These are phyloP conservation scores for Tachuris rubrigastra DNA, from an alignment of 2,113 vertebrate species.

Conservation along the genomic window DNA sequence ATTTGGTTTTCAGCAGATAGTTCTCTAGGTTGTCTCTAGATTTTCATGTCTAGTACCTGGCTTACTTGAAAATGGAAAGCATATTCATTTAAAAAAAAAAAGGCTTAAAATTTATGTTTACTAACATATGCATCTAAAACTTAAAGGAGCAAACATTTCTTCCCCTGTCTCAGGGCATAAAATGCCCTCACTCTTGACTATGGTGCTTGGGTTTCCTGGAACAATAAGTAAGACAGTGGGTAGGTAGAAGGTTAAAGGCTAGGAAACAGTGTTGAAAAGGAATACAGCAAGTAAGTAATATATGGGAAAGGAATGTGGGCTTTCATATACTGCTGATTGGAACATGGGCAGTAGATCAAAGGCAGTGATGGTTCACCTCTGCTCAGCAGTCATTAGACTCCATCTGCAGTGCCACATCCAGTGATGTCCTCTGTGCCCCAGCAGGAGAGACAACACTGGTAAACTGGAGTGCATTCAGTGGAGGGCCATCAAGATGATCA, in stretches of 20 bases:
- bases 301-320: background rate
- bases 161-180: background rate
- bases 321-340: background rate
- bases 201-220: background rate
- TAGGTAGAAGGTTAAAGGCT: background rate
- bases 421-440: background rate
- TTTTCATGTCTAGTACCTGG: background rate
- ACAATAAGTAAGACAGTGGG: background rate
- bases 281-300: background rate
- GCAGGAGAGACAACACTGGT: background rate
- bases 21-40: constrained; percentile 22
- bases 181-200: background rate
- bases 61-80: constrained; percentile 38
- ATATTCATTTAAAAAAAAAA: background rate
- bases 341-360: background rate
- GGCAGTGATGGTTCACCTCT: background rate
- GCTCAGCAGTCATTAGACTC: background rate
- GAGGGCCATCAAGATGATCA: background rate
- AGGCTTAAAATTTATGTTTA: background rate
- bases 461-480: background rate
- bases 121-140: background rate
- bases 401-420: background rate
- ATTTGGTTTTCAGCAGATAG: constrained; percentile 60
- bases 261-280: background rate
- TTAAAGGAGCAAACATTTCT: background rate